Base-by-base conservation (phyloP, 1,140 invertebrate species). In the Pachypsylla venusta region DNA sequence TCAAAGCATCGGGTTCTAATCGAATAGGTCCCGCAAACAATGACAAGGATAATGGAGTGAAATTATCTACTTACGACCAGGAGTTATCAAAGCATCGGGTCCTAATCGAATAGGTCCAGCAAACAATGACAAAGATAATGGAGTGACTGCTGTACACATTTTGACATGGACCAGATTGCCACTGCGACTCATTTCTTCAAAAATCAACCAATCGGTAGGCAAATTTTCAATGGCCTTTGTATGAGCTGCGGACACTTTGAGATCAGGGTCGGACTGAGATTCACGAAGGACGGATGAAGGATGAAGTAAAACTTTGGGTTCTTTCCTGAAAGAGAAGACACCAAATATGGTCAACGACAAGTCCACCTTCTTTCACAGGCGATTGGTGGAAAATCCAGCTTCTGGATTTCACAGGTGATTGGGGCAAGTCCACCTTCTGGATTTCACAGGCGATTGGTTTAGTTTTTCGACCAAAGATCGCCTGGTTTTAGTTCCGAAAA, bases 141-240 rank as follows among this genome's bases (percentile, higher is more conserved):
- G 81, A 54, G 85, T 84, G 1, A 93, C 78, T 12, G 88, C 64
- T 13, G 90, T 90, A 57, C 83, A 84, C 61, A 82, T 84, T 57
- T 80, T 77, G 1, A 87, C 81, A 61, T 81, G 80, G 63, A 81
- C 82, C 35, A 80, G 75, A 53, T 74, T 72, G 14, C 78, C 81
- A 7, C 75, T 74, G 26, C 81, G 77, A 14, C 79, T 82, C 71
- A 91, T 83, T 70, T 91, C 88, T 67, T 89, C 87, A 69, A 84
- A 93, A 26, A 91, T 75, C 19, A 93, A 71, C 87, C 89, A 94
- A 67, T 90, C 85, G 7, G 82, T 80, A 0, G 82, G 84, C 22
- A 91, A 70, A 40, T 72, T 68, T 48, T 72, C 68, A 7, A 77
- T 73, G 13, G 76, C 70, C 54, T 69, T 66, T 2, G 68, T 67